Percentiles rank a stretch among this genome's conserved stretches.
Conservation (phyloP, 2,888 invertebrate species). For the Stenchaetothrips biformis region DNA sequence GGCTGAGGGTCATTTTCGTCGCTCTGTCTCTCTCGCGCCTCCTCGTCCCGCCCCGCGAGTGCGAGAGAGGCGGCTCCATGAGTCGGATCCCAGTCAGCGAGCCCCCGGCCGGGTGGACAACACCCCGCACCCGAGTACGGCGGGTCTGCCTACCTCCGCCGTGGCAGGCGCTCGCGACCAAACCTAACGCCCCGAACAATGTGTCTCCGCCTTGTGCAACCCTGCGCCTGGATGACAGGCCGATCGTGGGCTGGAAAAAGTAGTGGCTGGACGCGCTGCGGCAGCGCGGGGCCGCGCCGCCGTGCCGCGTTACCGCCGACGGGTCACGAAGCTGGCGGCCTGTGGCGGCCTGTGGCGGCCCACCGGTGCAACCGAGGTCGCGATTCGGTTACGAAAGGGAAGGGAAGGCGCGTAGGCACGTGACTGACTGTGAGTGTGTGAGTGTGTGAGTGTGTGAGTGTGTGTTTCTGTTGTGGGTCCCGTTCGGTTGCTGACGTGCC, state of each 20-base stretch:
- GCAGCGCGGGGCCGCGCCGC: not conserved
- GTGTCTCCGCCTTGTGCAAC: not conserved
- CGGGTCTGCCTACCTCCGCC: too few species aligned
- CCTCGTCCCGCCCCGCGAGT: too few species aligned
- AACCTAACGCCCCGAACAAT: too few species aligned
- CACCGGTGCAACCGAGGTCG: not conserved
- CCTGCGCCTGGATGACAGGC: too few species aligned
- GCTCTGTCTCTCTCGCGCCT: too few species aligned
- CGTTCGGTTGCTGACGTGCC: too few species aligned
- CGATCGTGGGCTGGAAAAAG: too few species aligned
- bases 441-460: not conserved
- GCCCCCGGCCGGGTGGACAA: not conserved
- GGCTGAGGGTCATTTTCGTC: too few species aligned
- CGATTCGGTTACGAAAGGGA: constrained; percentile 1
- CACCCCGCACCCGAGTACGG: too few species aligned
- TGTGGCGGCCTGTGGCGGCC: not conserved
- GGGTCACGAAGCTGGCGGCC: constrained; percentile 1
- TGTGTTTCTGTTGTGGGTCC: not conserved
- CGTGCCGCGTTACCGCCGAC: not conserved
- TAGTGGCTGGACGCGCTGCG: not conserved
- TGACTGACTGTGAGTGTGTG: not conserved
- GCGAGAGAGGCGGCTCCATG: too few species aligned
- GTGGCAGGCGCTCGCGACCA: too few species aligned
- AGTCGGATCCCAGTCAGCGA: too few species aligned
- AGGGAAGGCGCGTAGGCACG: not conserved